Percentiles rank a stretch among this genome's conserved stretches.
Evolutionary conservation across 2,113 vertebrate genomes (phyloP).

Genomic region (Cepphus grylle): DNA sequence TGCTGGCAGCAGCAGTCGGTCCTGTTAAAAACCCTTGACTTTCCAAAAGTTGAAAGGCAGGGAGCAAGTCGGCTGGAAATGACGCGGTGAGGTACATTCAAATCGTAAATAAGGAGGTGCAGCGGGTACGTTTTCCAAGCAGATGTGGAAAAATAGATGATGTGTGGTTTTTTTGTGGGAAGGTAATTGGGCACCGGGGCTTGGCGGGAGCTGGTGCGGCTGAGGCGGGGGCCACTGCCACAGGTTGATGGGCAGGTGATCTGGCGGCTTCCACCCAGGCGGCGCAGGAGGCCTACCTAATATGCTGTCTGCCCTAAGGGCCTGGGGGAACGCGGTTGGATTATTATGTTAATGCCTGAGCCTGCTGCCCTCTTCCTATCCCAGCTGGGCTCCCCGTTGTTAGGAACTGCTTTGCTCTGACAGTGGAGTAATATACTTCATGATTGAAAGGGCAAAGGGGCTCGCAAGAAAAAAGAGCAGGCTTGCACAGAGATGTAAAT

Average conservation of each 20-base stretch:
- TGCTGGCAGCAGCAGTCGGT: neutral
- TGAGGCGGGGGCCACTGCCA: slow-evolving; percentile 75
- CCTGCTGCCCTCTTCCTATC: slow-evolving; percentile 96
- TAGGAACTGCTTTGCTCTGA: slow-evolving; percentile 98
- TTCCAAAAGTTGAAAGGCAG: slow-evolving; percentile 47
- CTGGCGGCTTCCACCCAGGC: slow-evolving; percentile 78
- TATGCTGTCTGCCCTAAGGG: slow-evolving; percentile 97
- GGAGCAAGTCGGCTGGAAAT: neutral
- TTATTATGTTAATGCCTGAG: slow-evolving; percentile 99
- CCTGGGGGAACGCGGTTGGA: slow-evolving; percentile 93
- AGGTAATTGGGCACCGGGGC: slow-evolving; percentile 65
- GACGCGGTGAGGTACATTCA: neutral
- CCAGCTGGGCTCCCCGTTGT: slow-evolving; percentile 98
- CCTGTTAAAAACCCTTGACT: neutral
- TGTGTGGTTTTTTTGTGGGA: slow-evolving; percentile 54
- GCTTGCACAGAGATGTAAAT: slow-evolving; percentile 87
- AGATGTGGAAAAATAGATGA: slow-evolving; percentile 42
- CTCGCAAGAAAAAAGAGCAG: slow-evolving; percentile 81
- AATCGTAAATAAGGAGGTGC: slow-evolving; percentile 20
- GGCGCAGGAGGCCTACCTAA: slow-evolving; percentile 89
- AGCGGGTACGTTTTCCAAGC: neutral
- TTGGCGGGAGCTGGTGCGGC: slow-evolving; percentile 64
- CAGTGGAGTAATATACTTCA: slow-evolving; percentile 98
- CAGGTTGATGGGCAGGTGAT: slow-evolving; percentile 91
- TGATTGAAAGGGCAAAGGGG: slow-evolving; percentile 99